phyloP scores from a whole-genome alignment of 2,113 vertebrate genomes.

The Hystrix cristata region DNA sequence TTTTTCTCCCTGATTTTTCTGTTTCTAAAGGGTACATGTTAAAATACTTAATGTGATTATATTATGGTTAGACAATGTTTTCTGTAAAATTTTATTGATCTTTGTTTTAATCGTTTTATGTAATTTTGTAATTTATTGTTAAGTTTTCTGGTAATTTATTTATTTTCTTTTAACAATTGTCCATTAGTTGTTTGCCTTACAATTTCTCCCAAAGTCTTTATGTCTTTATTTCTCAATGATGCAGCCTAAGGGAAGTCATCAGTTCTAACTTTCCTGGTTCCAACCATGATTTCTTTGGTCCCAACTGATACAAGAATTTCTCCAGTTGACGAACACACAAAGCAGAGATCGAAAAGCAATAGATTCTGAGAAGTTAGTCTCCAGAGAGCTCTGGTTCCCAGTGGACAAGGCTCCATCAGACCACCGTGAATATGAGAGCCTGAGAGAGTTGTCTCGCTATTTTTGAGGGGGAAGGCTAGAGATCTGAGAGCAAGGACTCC shows the following conservation, averaged over 20 bases:
- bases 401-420: background rate
- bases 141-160: background rate
- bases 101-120: background rate
- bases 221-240: background rate
- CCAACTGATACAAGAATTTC: background rate
- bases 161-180: background rate
- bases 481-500: background rate
- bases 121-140: slow-evolving; percentile 17
- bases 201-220: background rate
- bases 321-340: background rate
- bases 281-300: background rate
- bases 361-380: background rate
- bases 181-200: background rate
- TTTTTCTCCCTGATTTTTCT: background rate
- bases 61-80: background rate
- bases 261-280: background rate
- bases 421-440: fast-evolving
- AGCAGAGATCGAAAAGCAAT: background rate
- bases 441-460: fast-evolving
- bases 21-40: background rate
- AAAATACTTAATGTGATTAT: background rate
- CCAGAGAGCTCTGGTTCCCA: background rate
- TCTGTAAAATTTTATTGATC: background rate
- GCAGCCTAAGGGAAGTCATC: background rate
- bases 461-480: background rate